Conservation (phyloP, 2,888 invertebrate species). For the Xylophagus ater region DNA sequence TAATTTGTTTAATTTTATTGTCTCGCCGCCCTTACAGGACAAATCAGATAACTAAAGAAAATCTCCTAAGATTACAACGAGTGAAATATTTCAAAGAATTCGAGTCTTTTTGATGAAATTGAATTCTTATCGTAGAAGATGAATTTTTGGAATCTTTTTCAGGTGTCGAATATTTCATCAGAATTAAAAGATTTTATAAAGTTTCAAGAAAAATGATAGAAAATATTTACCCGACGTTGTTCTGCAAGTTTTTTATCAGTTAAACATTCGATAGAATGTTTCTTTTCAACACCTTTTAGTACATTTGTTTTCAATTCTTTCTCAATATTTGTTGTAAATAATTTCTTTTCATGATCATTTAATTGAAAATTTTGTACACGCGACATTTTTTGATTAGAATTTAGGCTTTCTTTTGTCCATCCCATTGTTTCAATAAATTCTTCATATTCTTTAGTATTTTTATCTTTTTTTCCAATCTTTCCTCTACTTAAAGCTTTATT, state of each 20-base stretch:
- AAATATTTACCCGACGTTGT: conserved; percentile 26
- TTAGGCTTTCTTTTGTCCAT: conserved; percentile 15
- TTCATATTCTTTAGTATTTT: conserved; percentile 17
- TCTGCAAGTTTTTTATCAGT: conserved; percentile 43
- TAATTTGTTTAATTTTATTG: conserved; percentile 20
- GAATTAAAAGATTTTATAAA: neutral
- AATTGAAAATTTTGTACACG: conserved; percentile 20
- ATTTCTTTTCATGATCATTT: conserved; percentile 20
- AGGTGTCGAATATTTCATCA: conserved; percentile 40
- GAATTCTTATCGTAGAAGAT: conserved; percentile 21
- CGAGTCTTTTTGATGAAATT: conserved; percentile 25
- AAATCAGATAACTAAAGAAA: conserved; percentile 22
- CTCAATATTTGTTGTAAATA: conserved; percentile 20
- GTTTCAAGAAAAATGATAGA: neutral
- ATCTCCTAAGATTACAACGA: conserved; percentile 39
- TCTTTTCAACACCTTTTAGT: conserved; percentile 53
- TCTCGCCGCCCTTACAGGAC: conserved; percentile 39
- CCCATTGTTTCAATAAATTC: conserved; percentile 23
- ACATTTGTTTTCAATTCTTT: conserved; percentile 46
- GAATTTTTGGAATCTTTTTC: conserved; percentile 24
- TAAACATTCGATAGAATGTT: conserved; percentile 28
- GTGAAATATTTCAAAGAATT: conserved; percentile 26
- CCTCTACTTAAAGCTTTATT: conserved; percentile 12
- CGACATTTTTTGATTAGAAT: conserved; percentile 16
- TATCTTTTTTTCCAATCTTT: conserved; percentile 6